These are phyloP conservation scores for Typhlomys cinereus DNA, from an alignment of 2,113 vertebrate genomes.

Conservation along the genomic window DNA sequence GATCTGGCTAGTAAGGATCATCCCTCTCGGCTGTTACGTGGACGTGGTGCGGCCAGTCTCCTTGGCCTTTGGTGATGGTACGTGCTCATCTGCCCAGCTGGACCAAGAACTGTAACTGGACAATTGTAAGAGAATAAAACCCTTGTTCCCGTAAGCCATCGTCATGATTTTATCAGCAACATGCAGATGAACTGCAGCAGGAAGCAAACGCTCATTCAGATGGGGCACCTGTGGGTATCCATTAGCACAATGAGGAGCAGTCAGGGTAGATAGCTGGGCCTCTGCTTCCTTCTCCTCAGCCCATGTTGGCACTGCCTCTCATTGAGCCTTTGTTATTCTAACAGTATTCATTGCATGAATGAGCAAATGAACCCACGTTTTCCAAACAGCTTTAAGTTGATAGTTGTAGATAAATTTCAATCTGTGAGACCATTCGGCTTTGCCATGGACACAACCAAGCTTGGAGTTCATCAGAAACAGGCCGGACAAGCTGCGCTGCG, in stretches of 20 bases:
- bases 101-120: no score
- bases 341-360: constrained; percentile 11
- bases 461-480: constrained; percentile 67
- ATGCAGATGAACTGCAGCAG: no score
- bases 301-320: background rate
- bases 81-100: no score
- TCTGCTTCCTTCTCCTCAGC: background rate
- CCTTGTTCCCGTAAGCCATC: no score
- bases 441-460: background rate
- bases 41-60: no score
- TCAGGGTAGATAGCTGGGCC: rapidly evolving
- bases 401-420: constrained; percentile 5
- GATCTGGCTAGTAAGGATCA: no score
- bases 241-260: rapidly evolving
- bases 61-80: no score
- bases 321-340: background rate
- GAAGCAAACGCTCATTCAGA: no score
- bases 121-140: no score
- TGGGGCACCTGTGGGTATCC: rapidly evolving
- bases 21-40: no score
- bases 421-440: constrained; percentile 41
- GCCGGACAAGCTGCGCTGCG: background rate
- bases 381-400: background rate
- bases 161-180: no score
- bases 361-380: constrained; percentile 5